A percentile compares a stretch with the other conserved stretches of the same genome.
Evolutionary conservation across 2,113 vertebrate genomes (phyloP).

Genomic region (Neogale vison): DNA sequence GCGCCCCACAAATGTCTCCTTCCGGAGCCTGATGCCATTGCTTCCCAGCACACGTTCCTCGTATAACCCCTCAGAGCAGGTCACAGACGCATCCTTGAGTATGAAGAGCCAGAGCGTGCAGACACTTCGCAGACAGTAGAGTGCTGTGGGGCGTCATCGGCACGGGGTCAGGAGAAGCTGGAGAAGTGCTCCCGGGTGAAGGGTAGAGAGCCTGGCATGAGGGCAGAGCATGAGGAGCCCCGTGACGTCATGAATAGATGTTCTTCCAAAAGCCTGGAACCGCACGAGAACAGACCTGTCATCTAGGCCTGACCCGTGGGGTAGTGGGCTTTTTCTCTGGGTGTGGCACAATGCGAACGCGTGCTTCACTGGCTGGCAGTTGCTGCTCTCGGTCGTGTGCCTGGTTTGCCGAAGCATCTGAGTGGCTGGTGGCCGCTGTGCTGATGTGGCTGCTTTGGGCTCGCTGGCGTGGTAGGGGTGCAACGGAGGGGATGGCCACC

Average conservation of each 20-base stretch:
- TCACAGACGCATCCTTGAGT: background rate
- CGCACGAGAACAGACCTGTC: background rate
- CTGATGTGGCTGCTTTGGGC: background rate
- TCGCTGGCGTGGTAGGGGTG: rapidly evolving
- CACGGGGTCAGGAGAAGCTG: background rate
- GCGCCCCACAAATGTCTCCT: background rate
- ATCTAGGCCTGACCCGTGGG: background rate
- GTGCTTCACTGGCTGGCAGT: background rate
- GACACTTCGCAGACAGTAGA: background rate
- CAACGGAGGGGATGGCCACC: rapidly evolving
- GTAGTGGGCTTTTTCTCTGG: background rate
- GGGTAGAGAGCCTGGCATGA: background rate
- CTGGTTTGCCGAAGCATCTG: background rate
- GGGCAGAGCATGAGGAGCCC: background rate
- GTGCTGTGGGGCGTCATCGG: background rate
- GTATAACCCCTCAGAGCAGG: background rate
- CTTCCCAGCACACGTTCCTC: background rate
- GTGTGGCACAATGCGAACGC: background rate
- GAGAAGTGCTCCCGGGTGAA: background rate
- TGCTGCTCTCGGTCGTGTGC: too few species aligned
- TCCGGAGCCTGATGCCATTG: background rate
- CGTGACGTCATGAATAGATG: background rate
- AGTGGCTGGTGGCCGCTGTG: background rate
- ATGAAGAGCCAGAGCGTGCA: background rate
- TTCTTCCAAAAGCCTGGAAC: background rate